Conservation (phyloP, 2,113 vertebrate genomes). For the Nannobrachium achirus region DNA sequence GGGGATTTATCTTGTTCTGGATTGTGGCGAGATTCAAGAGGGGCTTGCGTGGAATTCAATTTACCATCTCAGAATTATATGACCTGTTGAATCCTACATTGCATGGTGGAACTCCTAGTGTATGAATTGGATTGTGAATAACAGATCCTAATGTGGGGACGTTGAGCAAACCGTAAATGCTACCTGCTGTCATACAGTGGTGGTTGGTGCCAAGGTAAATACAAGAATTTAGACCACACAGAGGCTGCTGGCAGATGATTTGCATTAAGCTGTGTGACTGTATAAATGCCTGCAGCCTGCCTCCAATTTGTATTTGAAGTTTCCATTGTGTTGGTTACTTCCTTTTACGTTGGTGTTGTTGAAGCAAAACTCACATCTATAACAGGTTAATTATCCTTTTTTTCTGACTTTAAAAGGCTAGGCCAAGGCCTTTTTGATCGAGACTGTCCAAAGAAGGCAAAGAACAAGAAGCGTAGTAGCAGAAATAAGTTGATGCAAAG, state of each 20-base stretch:
- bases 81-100: not conserved
- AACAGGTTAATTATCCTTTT: not conserved
- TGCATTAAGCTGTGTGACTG: conserved; percentile 6
- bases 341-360: not conserved
- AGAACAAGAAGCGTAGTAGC: not conserved
- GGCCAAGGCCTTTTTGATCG: not conserved
- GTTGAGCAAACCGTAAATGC: not conserved
- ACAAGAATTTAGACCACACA: conserved; percentile 27
- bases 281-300: too few relatives aligned
- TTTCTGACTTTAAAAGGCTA: too few relatives aligned
- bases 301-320: too few relatives aligned
- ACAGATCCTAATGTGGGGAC: not conserved
- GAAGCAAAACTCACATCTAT: not conserved
- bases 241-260: not conserved
- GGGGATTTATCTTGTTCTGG: not conserved
- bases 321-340: not conserved
- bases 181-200: not conserved
- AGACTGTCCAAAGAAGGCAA: not conserved
- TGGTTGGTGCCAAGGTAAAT: not conserved
- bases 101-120: not conserved
- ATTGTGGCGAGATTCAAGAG: not conserved
- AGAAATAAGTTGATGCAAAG: not conserved
- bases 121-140: not conserved
- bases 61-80: not conserved
- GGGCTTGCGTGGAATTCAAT: not conserved